Base-by-base conservation (phyloP, 2,113 vertebrate genomes). In the Centropus bengalensis region DNA sequence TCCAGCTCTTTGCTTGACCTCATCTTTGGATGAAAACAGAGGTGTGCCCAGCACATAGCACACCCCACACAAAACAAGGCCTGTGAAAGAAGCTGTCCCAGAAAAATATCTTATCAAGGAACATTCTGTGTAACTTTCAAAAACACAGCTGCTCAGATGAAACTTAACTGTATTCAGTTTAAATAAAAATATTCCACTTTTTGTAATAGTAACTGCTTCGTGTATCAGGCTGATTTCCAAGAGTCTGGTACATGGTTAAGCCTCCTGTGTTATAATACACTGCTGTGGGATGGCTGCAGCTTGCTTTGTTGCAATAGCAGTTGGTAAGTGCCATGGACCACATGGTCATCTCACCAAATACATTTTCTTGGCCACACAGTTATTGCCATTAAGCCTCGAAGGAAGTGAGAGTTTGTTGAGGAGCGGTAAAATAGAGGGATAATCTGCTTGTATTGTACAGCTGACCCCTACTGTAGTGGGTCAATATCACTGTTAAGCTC, bases 291-390 rank as follows among this genome's bases (percentile, higher is more conserved):
- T 93, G 60, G 18, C 60, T 73, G 32, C 42, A 66, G n/a, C 30
- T 74, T 81, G 13, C 27, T 69, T 19, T 64, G 6, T 44, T 71
- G 44, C 22, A 32, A 28, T 73, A 28, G 28, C 33, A 27, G 0
- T 11, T 40, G 36, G 19, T 33, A 60, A 44, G n/a, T 4, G 4
- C 42, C 8, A 4, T n/a, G 42, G 27, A 47, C 38, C 40, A 33
- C 24, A 5, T 5, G 1, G 0, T 78, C 22, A 1, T 68, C 28
- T 49, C 0, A 0, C 20, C 40, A 45, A 2, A 66, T 23, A 27
- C 0, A 0, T 11, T 5, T 62, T 62, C 44, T 69, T 86, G 45
- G 28, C 58, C 23, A 8, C 2, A 3, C 23, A 2, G 9, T 58
- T 67, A 40, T 36, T 84, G 38, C n/a, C 27, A 19, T 79, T 80